Base-by-base conservation (phyloP, 2,797 vertebrate genomes). In the Argyrosomus regius region DNA sequence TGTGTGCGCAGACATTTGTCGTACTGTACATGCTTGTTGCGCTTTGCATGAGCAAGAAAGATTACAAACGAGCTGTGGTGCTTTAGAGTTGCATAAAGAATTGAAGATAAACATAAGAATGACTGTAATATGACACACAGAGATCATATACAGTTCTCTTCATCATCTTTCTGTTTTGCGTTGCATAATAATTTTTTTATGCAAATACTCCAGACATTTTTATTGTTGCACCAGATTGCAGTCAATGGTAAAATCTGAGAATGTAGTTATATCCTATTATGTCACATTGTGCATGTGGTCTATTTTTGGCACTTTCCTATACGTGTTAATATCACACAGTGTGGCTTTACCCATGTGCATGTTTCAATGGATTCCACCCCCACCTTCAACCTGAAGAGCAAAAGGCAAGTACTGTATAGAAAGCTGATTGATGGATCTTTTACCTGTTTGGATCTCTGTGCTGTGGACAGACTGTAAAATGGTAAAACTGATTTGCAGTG, bases 401-500 rank as follows among this genome's bases (percentile, higher is more conserved):
- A 56, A 81, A 52, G 43, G 20, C 14, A 28, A 26, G 10, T 22
- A 39, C 35, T 12, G 20, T 20, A 35, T 16, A 39, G 24, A 46
- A 68, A 41, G 49, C 12, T 83, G 67, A 84, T 75, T 62, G 18
- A 78, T 78, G 31, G 41, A 66, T 83, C 3, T 39, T 73, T 84
- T 43, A 64, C 57, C 66, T 48, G 62, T 65, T 70, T 70, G 31
- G 70, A 56, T 76, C 18, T 28, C 63, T 68, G 74, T 3, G 39
- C 72, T 77, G 35, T 4, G 56, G 71, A 26, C 43, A 50, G 62
- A 70, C 20, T 59, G 58, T 69, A 62, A 70, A 87, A 77, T 41
- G 22, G 18, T 45, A 18, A 77, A 78, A 50, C 3, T 62, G 41
- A 65, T 63, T 65, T 18, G 18, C 28, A 43, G 18, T 5, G 22